Percentiles rank a stretch among this genome's conserved stretches.
These are phyloP conservation scores for Eupelmus urozonus DNA, from an alignment of 2,888 invertebrate species.

Conservation along the genomic window DNA sequence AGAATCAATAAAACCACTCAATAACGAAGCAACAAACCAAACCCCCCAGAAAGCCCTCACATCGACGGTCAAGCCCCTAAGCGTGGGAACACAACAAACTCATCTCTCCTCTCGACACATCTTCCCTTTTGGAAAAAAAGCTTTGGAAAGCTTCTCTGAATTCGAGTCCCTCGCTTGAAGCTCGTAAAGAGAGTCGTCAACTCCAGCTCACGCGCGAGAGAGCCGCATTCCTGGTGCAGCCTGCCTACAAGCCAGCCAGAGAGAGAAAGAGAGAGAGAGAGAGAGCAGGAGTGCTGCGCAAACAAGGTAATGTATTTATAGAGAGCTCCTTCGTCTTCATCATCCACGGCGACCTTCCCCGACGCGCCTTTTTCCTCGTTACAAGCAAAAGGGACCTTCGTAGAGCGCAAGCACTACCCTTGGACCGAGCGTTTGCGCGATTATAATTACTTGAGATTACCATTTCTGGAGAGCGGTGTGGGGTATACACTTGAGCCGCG, in stretches of 20 bases:
- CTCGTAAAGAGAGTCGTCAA: no score
- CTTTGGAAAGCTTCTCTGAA: conserved; percentile 51
- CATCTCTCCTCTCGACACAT: no score
- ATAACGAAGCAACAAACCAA: no score
- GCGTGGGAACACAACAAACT: background rate
- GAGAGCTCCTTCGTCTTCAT: conserved; percentile 65
- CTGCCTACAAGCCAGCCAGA: no score
- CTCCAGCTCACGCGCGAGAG: background rate
- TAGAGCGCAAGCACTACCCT: background rate
- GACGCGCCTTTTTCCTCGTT: conserved; percentile 60
- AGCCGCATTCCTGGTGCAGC: background rate
- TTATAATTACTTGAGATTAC: conserved; percentile 15
- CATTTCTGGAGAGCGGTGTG: background rate
- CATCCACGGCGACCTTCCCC: no score
- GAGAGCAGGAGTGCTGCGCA: conserved; percentile 74
- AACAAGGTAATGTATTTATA: conserved; percentile 76
- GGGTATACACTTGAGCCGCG: background rate
- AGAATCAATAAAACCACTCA: no score
- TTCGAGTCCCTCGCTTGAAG: background rate
- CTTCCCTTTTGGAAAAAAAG: no score
- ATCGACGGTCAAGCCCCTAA: background rate
- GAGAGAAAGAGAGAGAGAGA: conserved; percentile 58
- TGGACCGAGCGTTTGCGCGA: background rate
- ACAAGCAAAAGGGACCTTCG: conserved; percentile 31
- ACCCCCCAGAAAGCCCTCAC: no score